Percentiles rank a stretch among this genome's conserved stretches.
Conservation (phyloP, 2,888 invertebrate genomes). For the Lamellibrachia satsuma region DNA sequence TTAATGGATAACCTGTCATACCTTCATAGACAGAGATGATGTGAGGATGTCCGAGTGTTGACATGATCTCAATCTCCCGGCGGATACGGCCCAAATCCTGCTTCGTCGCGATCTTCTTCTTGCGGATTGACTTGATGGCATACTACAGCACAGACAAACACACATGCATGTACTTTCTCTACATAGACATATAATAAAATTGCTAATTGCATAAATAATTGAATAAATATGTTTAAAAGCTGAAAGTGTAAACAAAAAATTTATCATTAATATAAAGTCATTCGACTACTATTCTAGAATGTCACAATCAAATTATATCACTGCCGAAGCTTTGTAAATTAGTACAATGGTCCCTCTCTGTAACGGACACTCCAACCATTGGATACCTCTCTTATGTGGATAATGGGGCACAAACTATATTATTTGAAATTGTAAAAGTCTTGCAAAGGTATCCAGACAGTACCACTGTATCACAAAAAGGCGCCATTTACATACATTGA, state of each 20-base stretch:
- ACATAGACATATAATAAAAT: background rate
- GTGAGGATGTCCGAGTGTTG: conserved; percentile 96
- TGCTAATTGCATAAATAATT: background rate
- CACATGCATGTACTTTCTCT: background rate
- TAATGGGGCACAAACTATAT: too few relatives aligned
- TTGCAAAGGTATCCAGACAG: too few relatives aligned
- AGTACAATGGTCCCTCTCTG: background rate
- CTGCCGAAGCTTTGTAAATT: background rate
- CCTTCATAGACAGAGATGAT: conserved; percentile 99
- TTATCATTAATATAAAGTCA: too few relatives aligned
- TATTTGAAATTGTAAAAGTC: too few relatives aligned
- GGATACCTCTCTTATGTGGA: too few relatives aligned
- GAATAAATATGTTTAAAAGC: background rate
- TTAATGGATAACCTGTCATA: conserved; percentile 63
- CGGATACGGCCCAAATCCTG: conserved; percentile 95
- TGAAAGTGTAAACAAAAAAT: too few relatives aligned
- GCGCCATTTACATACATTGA: too few relatives aligned
- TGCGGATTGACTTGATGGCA: conserved; percentile 83
- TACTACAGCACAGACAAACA: conserved; percentile 69
- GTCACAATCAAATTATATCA: background rate
- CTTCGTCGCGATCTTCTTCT: conserved; percentile 72
- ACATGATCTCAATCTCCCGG: conserved; percentile 99
- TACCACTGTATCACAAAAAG: too few relatives aligned
- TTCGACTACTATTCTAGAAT: background rate
- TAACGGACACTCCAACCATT: too few relatives aligned